Percentiles rank a stretch among this genome's conserved stretches.
phyloP scores from a whole-genome alignment of 92 coral and sea anemone species.

The Umimayanthus kanabou region DNA sequence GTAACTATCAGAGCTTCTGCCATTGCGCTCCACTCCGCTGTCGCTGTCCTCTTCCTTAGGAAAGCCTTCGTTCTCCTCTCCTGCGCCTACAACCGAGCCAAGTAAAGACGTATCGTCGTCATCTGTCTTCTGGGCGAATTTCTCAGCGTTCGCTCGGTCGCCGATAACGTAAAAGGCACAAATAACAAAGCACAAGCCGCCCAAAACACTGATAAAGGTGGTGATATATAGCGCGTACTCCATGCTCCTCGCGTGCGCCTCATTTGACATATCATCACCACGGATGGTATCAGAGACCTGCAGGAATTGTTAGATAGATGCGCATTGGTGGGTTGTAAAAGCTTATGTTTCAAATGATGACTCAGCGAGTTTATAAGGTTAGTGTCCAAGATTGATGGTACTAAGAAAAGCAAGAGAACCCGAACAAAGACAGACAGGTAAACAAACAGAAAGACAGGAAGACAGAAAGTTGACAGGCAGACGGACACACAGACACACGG shows the following conservation, averaged over 20 bases:
- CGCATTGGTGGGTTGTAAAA: neutral
- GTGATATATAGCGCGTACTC: conserved; percentile 84
- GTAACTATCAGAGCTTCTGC: neutral
- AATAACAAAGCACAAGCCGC: conserved; percentile 83
- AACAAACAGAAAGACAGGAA: too few relatives aligned
- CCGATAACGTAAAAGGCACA: conserved; percentile 72
- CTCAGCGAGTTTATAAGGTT: neutral
- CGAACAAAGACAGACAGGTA: too few relatives aligned
- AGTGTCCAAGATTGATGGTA: too few relatives aligned
- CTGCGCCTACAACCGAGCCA: conserved; percentile 48
- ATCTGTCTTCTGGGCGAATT: conserved; percentile 45
- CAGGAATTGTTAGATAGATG: neutral
- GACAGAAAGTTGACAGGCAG: too few relatives aligned
- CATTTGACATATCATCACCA: conserved; percentile 39
- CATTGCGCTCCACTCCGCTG: conserved; percentile 38
- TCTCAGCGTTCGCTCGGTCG: conserved; percentile 72
- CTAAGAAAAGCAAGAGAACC: too few relatives aligned
- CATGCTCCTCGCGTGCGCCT: conserved; percentile 73
- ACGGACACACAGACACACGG: too few relatives aligned
- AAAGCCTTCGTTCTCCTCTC: neutral
- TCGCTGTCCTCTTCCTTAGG: conserved; percentile 27
- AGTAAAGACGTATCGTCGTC: conserved; percentile 69
- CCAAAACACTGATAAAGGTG: conserved; percentile 71
- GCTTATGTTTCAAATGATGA: too few relatives aligned
- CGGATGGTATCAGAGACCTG: conserved; percentile 83